Evolutionary conservation across 2,113 vertebrate species (phyloP), one percentile per base, ranked within the genome.

Genomic region (Megatriorchis doriae): DNA sequence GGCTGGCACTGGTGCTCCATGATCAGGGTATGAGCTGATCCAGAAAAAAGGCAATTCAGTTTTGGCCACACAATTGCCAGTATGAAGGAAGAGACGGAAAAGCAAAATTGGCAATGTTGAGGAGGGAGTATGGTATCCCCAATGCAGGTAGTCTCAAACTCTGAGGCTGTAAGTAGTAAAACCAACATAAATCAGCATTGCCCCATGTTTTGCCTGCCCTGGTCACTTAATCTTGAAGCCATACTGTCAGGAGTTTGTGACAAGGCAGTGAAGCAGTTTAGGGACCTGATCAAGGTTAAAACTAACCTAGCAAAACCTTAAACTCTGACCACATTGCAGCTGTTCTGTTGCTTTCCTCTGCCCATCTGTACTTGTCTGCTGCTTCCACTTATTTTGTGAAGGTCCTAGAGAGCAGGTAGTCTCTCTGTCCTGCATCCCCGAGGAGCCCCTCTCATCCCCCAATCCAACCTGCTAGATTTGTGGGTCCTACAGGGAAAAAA

Each of bases 141-240:
- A 68, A 0, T 0, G 4, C 18, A 82, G 7, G 16, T 1, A 63
- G 38, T 9, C 29, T 71, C 73, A 47, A 26, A 55, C 47, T 63
- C 38, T 34, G 36, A 17, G 31, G 52, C 40, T 77, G 0, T 25
- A 56, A 55, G 17, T 3, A 63, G 36, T 10, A 75, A 70, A 78
- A 31, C 6, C 38, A 61, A 34, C 34, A n/a, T 11, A 82, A 16
- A 20, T 19, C 34, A 95, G 56, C 52, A 63, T 40, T 26, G 29
- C 3, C 15, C 15, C 15, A 5, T 31, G 16, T 70, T 29, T 15
- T 43, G 10, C 62, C n/a, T 63, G 16, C 38, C 7, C 2, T n/a
- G 27, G 27, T n/a, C 38, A 45, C 56, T 65, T 63, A 13, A 59
- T 13, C 43, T 52, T 52, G 26, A 80, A 85, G 17, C 16, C 43